Evolutionary conservation across 2,888 invertebrate species (phyloP).

Genomic region (Tenthredo mesomela): DNA sequence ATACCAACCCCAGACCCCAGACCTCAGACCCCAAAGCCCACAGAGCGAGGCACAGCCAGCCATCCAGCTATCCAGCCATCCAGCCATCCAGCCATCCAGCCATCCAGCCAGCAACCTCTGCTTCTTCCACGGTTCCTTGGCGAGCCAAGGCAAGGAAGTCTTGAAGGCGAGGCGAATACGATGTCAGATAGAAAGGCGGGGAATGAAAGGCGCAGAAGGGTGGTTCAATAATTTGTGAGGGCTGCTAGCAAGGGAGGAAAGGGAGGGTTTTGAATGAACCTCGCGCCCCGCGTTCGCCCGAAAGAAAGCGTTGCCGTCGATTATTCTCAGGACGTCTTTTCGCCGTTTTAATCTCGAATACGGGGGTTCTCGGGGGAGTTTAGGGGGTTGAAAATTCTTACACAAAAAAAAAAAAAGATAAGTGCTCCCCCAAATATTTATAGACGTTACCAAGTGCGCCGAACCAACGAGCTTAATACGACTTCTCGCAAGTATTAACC

Average conservation of each 20-base stretch:
- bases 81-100: not conserved
- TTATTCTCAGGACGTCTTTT: conserved; percentile 62
- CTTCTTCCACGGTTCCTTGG: conserved; percentile 34
- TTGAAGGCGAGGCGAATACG: conserved; percentile 46
- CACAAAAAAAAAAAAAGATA: not conserved
- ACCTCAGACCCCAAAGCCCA: conserved; percentile 30
- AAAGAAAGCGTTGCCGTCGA: conserved; percentile 57
- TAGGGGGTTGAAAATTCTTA: not conserved
- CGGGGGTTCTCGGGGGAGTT: not conserved
- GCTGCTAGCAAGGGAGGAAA: not conserved
- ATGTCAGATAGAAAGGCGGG: conserved; percentile 47
- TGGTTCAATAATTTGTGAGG: conserved; percentile 52
- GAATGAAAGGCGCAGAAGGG: conserved; percentile 51
- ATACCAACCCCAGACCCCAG: conserved; percentile 59
- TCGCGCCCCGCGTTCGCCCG: conserved; percentile 20
- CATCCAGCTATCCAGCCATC: not conserved
- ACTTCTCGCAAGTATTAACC: not conserved
- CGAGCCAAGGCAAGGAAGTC: conserved; percentile 46
- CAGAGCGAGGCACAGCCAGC: not conserved
- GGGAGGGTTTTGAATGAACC: conserved; percentile 52
- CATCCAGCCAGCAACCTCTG: conserved; percentile 30
- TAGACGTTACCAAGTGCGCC: not conserved
- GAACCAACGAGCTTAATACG: not conserved
- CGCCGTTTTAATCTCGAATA: conserved; percentile 59
- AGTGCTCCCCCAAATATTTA: conserved; percentile 37